Evolutionary conservation across 1,140 invertebrate species (phyloP).

Genomic region (Asbolus verrucosus): DNA sequence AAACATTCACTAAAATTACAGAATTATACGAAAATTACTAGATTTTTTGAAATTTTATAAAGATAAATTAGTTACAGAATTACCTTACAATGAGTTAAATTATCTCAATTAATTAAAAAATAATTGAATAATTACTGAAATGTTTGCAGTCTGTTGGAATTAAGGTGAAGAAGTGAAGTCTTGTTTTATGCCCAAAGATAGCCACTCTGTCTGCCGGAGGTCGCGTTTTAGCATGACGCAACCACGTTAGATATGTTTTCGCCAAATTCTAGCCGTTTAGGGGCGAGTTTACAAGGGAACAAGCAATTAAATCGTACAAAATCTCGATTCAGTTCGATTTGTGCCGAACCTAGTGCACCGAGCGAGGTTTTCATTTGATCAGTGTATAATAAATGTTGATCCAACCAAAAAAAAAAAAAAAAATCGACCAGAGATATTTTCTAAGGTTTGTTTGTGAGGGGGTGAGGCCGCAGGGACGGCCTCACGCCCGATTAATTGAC

Average conservation of each 20-base stretch:
- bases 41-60: too few species aligned
- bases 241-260: background rate
- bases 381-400: slow-evolving; percentile 1
- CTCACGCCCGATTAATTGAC: background rate
- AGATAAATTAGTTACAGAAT: too few species aligned
- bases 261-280: background rate
- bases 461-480: background rate
- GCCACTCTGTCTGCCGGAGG: background rate
- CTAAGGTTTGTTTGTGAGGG: background rate
- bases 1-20: too few species aligned
- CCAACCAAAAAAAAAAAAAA: too few species aligned
- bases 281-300: slow-evolving; percentile 6
- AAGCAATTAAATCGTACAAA: background rate
- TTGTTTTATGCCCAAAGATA: too few species aligned
- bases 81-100: too few species aligned
- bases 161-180: too few species aligned
- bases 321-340: background rate
- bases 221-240: background rate
- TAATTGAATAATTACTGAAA: too few species aligned
- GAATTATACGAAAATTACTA: too few species aligned
- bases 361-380: background rate
- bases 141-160: too few species aligned
- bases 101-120: too few species aligned
- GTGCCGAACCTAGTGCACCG: too few species aligned
- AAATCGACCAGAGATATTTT: background rate